These are phyloP conservation scores for Hoplostethus mediterraneus DNA, from an alignment of 2,797 vertebrate species.

Conservation along the genomic window DNA sequence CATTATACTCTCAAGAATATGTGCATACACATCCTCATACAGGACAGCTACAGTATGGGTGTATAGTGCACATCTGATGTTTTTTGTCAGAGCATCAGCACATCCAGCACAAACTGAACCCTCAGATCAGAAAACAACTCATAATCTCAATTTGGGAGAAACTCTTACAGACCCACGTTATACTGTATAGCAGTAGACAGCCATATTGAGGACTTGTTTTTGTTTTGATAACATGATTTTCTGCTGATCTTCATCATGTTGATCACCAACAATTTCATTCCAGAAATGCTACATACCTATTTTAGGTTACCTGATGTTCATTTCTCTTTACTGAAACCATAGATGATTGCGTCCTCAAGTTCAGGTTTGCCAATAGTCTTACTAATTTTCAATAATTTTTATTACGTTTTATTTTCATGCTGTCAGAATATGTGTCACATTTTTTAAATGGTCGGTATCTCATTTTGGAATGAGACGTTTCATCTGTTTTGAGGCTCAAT, in stretches of 20 bases:
- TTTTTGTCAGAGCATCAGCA: conserved; percentile 44
- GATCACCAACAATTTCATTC: conserved; percentile 40
- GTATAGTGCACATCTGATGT: conserved; percentile 48
- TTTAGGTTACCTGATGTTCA: conserved; percentile 18
- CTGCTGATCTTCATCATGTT: neutral
- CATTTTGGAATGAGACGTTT: conserved; percentile 11
- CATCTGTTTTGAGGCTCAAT: neutral
- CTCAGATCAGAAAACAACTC: conserved; percentile 33
- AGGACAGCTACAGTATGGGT: conserved; percentile 55
- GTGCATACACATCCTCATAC: conserved; percentile 50
- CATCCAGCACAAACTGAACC: conserved; percentile 34
- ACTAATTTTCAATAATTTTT: neutral
- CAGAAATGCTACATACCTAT: conserved; percentile 58
- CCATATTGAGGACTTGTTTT: conserved; percentile 16
- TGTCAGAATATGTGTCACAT: neutral
- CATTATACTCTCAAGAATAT: conserved; percentile 63
- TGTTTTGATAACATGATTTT: conserved; percentile 20
- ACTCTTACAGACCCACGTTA: conserved; percentile 20
- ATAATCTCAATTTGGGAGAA: conserved; percentile 49
- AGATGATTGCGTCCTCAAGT: neutral
- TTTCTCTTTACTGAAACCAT: conserved; percentile 12
- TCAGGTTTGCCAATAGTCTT: neutral
- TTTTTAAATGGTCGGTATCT: conserved; percentile 17
- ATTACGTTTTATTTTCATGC: neutral
- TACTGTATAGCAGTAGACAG: neutral